A percentile compares a stretch with the other conserved stretches of the same genome.
phyloP scores from a whole-genome alignment of 2,888 invertebrate genomes.

The Heliothis peltigera region DNA sequence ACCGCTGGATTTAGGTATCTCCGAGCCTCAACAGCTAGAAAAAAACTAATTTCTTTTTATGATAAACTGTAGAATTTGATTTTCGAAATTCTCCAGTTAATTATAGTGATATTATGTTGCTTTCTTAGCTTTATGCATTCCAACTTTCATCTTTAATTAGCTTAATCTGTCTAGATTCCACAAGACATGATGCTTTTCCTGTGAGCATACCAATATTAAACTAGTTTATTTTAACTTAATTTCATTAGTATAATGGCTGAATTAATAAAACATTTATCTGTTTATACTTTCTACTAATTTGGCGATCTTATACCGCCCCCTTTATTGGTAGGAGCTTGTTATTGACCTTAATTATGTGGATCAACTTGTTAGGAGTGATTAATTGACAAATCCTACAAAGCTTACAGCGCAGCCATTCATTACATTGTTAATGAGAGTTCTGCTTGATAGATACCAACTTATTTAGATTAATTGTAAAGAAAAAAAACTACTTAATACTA shows the following conservation, averaged over 20 bases:
- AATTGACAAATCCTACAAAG: slow-evolving; percentile 20
- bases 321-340: slow-evolving; percentile 19
- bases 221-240: slow-evolving; percentile 38
- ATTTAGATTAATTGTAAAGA: neutral
- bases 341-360: slow-evolving; percentile 53
- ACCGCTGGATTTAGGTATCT: too few relatives aligned
- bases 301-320: slow-evolving; percentile 27
- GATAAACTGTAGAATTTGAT: neutral
- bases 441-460: neutral
- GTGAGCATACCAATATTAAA: slow-evolving; percentile 33
- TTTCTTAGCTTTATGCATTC: slow-evolving; percentile 23
- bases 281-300: slow-evolving; percentile 58
- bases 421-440: slow-evolving; percentile 9
- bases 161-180: slow-evolving; percentile 8
- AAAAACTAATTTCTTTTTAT: too few relatives aligned
- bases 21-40: too few relatives aligned
- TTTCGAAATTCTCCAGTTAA: neutral
- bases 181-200: slow-evolving; percentile 28
- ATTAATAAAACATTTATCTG: slow-evolving; percentile 58
- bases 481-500: too few relatives aligned
- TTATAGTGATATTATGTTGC: neutral
- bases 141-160: slow-evolving; percentile 34
- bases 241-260: slow-evolving; percentile 45
- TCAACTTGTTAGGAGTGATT: slow-evolving; percentile 27
- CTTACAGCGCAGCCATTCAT: slow-evolving; percentile 32